Evolutionary conservation across 2,113 vertebrate species (phyloP).

Genomic region (Picathartes gymnocephalus): DNA sequence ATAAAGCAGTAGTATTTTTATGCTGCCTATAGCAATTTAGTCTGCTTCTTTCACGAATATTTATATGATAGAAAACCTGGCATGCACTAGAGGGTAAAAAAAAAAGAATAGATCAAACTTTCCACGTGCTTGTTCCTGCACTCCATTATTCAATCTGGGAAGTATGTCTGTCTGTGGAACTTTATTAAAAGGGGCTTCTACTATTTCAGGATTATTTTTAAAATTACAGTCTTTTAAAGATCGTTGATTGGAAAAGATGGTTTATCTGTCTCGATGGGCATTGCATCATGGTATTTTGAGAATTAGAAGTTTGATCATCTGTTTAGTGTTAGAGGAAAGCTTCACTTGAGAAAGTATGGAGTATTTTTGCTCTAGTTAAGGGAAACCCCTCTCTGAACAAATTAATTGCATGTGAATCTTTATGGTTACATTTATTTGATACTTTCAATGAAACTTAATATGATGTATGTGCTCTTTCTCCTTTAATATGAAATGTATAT

Average conservation of each 20-base stretch:
- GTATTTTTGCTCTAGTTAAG: not conserved
- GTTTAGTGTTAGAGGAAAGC: not conserved
- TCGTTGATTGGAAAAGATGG: not conserved
- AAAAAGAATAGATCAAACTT: conserved; percentile 43
- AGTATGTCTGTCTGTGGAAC: conserved; percentile 13
- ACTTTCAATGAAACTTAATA: not conserved
- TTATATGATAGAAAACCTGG: conserved; percentile 25
- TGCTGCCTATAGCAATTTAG: not conserved
- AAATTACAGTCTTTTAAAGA: not conserved
- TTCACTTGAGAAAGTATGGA: not conserved
- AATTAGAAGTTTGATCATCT: not conserved
- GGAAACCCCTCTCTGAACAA: not conserved
- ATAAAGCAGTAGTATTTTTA: not conserved
- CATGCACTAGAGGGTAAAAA: not conserved
- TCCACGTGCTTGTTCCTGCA: conserved; percentile 37
- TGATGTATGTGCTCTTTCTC: not conserved
- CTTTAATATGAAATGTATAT: not conserved
- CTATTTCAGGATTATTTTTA: not conserved
- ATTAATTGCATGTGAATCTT: not conserved
- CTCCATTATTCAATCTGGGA: conserved; percentile 51
- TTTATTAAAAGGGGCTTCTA: not conserved
- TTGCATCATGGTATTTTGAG: not conserved
- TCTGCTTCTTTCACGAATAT: not conserved
- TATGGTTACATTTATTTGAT: not conserved
- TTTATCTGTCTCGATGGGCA: not conserved